Evolutionary conservation across 1,140 invertebrate species (phyloP).

Genomic region (Aporrectodea caliginosa): DNA sequence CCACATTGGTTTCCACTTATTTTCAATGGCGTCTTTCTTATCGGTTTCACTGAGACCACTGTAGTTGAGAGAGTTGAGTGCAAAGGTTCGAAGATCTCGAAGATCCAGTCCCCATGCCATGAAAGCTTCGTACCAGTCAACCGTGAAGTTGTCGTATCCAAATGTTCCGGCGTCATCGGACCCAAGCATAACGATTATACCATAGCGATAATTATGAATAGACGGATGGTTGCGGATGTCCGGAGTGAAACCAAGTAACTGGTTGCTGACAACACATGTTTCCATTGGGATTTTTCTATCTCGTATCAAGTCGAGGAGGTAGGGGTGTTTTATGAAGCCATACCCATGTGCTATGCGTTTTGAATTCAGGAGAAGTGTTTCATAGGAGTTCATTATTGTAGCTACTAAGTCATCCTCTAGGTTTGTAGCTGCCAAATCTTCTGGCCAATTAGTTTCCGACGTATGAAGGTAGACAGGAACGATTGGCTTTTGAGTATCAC

Average conservation of each 20-base stretch:
- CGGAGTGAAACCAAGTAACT: slow-evolving; percentile 38
- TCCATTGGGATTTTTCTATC: slow-evolving; percentile 39
- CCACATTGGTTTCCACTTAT: slow-evolving; percentile 38
- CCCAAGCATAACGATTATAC: slow-evolving; percentile 40
- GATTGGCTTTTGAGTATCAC: slow-evolving; percentile 18
- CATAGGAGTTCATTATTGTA: slow-evolving; percentile 39
- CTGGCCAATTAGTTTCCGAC: slow-evolving; percentile 43
- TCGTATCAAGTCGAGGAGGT: slow-evolving; percentile 36
- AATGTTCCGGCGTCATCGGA: slow-evolving; percentile 41
- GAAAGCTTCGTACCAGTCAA: slow-evolving; percentile 44
- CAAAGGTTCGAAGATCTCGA: slow-evolving; percentile 38
- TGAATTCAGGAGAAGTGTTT: slow-evolving; percentile 36
- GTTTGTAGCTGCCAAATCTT: slow-evolving; percentile 36
- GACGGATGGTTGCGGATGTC: slow-evolving; percentile 42
- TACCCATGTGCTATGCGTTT: slow-evolving; percentile 41
- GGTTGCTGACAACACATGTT: slow-evolving; percentile 39
- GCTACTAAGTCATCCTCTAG: slow-evolving; percentile 35
- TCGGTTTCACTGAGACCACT: slow-evolving; percentile 36
- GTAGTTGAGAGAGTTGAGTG: slow-evolving; percentile 38
- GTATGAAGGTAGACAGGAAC: slow-evolving; percentile 39
- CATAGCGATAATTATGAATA: slow-evolving; percentile 36
- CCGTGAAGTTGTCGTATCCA: slow-evolving; percentile 42
- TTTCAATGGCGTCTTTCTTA: slow-evolving; percentile 32
- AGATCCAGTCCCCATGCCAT: slow-evolving; percentile 42
- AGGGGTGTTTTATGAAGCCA: slow-evolving; percentile 39